Percentiles rank a stretch among this genome's conserved stretches.
Conservation (phyloP, 2,113 vertebrate genomes). For the Mixornis gularis region DNA sequence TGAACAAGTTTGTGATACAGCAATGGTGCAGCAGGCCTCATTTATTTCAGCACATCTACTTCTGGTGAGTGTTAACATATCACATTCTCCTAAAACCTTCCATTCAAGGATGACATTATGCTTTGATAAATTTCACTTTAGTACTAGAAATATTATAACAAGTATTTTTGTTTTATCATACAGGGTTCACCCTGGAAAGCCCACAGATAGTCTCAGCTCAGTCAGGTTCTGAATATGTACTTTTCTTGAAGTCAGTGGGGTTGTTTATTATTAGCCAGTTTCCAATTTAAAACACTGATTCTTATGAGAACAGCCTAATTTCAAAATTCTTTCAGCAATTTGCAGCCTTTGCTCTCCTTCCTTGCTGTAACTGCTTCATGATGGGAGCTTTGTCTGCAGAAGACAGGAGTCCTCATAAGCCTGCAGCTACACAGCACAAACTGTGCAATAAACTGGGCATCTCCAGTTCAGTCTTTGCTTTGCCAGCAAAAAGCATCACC, state of each 20-base stretch:
- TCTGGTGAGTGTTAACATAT: not conserved
- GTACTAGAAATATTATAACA: not conserved
- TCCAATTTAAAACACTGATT: not conserved
- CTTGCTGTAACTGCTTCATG: not conserved
- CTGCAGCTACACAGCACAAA: not conserved
- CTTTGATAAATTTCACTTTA: constrained; percentile 6
- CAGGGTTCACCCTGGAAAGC: not conserved
- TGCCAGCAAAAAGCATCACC: not conserved
- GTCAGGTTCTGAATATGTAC: not conserved
- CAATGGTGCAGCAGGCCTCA: not conserved
- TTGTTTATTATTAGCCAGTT: not conserved
- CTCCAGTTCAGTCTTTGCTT: not conserved
- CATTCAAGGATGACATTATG: not conserved
- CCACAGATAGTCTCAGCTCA: not conserved
- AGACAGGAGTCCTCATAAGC: not conserved
- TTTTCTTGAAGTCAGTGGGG: not conserved
- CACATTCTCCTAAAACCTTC: not conserved
- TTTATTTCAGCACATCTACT: constrained; percentile 2
- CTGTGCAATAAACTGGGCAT: not conserved
- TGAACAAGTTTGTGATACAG: not conserved
- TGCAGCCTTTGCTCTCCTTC: not conserved
- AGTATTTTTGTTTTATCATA: not conserved
- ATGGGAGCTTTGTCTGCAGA: not conserved
- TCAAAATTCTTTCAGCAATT: not conserved
- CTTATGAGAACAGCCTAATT: not conserved